phyloP scores from a whole-genome alignment of 2,888 invertebrate genomes.

The Drosophila quinaria region DNA sequence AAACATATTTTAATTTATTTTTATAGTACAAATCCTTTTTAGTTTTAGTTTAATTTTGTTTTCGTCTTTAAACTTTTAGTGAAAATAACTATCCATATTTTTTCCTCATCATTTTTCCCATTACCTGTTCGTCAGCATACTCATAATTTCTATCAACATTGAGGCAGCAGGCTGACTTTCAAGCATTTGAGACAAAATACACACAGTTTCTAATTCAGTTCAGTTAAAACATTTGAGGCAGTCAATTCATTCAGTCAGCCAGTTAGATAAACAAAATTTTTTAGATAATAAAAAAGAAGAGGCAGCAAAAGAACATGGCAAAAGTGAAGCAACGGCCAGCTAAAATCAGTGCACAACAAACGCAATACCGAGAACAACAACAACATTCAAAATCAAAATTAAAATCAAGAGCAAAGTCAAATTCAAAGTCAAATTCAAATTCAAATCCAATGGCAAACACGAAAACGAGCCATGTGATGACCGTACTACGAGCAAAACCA shows the following conservation, averaged over 20 bases:
- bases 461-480: conserved; percentile 5
- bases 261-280: conserved; percentile 34
- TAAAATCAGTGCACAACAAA: conserved; percentile 14
- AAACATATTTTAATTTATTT: no score
- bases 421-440: background rate
- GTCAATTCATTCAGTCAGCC: conserved; percentile 31
- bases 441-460: background rate
- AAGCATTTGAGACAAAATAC: background rate
- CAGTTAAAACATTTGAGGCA: conserved; percentile 18
- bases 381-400: background rate
- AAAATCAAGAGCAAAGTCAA: background rate
- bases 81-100: no score
- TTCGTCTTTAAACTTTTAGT: no score
- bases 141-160: background rate
- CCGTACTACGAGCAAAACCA: background rate
- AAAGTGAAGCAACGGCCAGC: conserved; percentile 14
- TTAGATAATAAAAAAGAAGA: conserved; percentile 17
- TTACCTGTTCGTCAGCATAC: background rate
- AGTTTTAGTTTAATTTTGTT: no score
- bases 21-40: no score
- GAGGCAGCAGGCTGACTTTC: conserved; percentile 36
- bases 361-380: background rate
- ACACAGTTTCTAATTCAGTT: conserved; percentile 2
- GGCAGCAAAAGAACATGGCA: conserved; percentile 28
- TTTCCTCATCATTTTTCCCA: background rate